Percentiles rank a stretch among this genome's conserved stretches.
Conservation (phyloP, 2,797 vertebrate genomes). For the Taenioides sp. region DNA sequence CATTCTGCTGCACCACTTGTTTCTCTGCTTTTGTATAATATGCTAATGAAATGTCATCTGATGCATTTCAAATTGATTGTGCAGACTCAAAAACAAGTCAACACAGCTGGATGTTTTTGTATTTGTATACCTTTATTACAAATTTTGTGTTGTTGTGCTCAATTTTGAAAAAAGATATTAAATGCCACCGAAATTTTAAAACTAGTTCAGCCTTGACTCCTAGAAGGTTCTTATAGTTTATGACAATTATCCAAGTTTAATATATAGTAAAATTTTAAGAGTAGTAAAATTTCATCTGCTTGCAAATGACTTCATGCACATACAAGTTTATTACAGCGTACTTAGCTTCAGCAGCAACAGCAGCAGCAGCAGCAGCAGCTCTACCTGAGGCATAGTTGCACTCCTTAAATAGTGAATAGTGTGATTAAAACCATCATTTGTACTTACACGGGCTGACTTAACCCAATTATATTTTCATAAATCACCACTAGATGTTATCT, state of each 20-base stretch:
- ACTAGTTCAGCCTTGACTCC: neutral
- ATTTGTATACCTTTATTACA: neutral
- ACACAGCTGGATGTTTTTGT: neutral
- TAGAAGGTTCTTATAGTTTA: neutral
- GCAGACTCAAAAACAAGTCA: constrained; percentile 3
- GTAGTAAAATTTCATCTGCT: neutral
- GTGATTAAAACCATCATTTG: neutral
- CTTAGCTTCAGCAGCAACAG: neutral
- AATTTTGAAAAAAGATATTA: neutral
- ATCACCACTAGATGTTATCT: too few species aligned
- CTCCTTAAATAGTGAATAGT: constrained; percentile 5
- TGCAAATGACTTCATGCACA: neutral
- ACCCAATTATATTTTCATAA: too few species aligned
- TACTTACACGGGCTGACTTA: too few species aligned
- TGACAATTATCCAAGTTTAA: neutral
- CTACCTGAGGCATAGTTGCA: neutral
- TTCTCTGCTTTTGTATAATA: neutral
- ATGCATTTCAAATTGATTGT: constrained; percentile 3
- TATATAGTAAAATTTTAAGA: neutral
- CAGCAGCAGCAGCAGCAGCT: neutral
- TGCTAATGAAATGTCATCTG: constrained; percentile 3
- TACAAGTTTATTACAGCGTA: constrained; percentile 5
- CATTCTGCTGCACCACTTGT: neutral
- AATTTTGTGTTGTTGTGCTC: neutral
- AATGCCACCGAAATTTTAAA: neutral